Evolutionary conservation across 2,888 invertebrate genomes (phyloP).

Genomic region (Petrolisthes manimaculis): DNA sequence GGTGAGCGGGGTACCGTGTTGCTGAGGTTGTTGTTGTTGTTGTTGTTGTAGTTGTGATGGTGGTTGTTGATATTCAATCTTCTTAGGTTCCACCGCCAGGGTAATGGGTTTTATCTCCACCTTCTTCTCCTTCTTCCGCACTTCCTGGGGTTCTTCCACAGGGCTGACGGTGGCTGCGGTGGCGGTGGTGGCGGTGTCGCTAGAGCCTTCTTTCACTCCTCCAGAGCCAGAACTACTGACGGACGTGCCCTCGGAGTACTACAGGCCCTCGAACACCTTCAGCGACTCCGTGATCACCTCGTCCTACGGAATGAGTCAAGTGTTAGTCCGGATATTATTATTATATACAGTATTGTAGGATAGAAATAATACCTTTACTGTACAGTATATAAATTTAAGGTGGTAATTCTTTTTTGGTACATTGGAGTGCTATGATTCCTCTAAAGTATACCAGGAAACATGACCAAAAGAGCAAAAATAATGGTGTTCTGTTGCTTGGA

Average conservation of each 20-base stretch:
- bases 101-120: background rate
- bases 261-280: conserved; percentile 56
- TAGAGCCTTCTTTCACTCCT: conserved; percentile 18
- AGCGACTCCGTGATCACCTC: conserved; percentile 56
- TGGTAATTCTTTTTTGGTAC: no score
- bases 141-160: background rate
- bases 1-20: background rate
- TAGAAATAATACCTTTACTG: no score
- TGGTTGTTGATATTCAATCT: background rate
- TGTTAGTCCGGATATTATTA: no score
- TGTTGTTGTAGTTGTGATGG: background rate
- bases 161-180: background rate
- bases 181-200: background rate
- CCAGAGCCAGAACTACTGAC: conserved; percentile 8
- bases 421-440: no score
- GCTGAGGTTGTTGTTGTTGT: background rate
- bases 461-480: no score
- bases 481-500: no score
- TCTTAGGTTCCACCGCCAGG: background rate
- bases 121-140: background rate
- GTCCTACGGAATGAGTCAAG: conserved; percentile 26
- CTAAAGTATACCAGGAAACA: no score
- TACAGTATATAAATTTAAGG: no score
- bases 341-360: no score
- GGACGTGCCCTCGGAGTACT: conserved; percentile 38